Evolutionary conservation across 2,888 invertebrate genomes (phyloP).

Genomic region (Drosophila mercatorum): DNA sequence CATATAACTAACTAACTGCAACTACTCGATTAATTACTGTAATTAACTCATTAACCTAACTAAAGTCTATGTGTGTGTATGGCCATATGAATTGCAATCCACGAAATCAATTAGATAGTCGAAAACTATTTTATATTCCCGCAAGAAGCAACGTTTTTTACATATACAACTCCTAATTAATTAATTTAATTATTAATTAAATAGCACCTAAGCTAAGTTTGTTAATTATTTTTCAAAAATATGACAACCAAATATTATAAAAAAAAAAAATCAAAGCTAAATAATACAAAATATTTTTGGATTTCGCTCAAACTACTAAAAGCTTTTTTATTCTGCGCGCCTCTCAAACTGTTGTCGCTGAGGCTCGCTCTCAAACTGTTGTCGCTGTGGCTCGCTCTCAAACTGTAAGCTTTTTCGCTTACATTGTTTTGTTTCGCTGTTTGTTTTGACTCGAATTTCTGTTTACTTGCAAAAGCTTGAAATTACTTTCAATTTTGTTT

Average conservation of each 20-base stretch:
- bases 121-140: conserved; percentile 66
- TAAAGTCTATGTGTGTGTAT: conserved; percentile 14
- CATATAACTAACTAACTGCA: conserved; percentile 16
- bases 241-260: conserved; percentile 55
- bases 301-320: conserved; percentile 64
- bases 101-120: conserved; percentile 68
- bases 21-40: conserved; percentile 28
- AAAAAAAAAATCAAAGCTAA: not conserved
- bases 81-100: conserved; percentile 53
- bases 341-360: conserved; percentile 10
- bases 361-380: conserved; percentile 10
- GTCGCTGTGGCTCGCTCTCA: not conserved
- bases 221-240: conserved; percentile 70
- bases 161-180: conserved; percentile 40
- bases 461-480: conserved; percentile 44
- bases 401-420: conserved; percentile 9
- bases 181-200: conserved; percentile 44
- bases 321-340: conserved; percentile 5
- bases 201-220: conserved; percentile 75
- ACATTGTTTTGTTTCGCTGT: conserved; percentile 27
- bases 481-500: conserved; percentile 9
- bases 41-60: conserved; percentile 35
- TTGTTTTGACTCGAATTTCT: conserved; percentile 56
- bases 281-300: conserved; percentile 70
- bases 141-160: conserved; percentile 60